These are phyloP conservation scores for Anodontia alba DNA, from an alignment of 2,888 invertebrate genomes.

Conservation along the genomic window DNA sequence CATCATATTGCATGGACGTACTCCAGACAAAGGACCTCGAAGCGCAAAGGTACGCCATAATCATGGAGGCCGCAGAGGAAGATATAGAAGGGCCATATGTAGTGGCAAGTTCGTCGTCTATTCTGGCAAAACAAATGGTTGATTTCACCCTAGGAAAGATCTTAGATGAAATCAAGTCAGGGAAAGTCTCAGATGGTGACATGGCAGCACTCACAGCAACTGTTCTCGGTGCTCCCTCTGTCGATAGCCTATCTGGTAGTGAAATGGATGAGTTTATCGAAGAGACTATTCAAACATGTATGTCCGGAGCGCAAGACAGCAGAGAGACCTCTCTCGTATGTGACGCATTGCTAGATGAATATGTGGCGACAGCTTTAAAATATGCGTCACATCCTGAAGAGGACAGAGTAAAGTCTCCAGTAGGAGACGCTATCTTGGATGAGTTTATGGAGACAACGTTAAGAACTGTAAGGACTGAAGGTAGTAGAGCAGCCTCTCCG, in stretches of 20 bases:
- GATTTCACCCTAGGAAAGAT: slow-evolving; percentile 67
- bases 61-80: slow-evolving; percentile 32
- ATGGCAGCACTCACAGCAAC: slow-evolving; percentile 64
- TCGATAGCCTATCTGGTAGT: slow-evolving; percentile 33
- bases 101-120: slow-evolving; percentile 49
- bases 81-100: slow-evolving; percentile 31
- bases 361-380: slow-evolving; percentile 61
- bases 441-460: too few relatives aligned
- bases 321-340: slow-evolving; percentile 54
- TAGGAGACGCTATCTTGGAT: slow-evolving; percentile 36
- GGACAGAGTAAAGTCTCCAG: slow-evolving; percentile 56
- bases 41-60: slow-evolving; percentile 16
- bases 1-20: slow-evolving; percentile 62
- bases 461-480: too few relatives aligned
- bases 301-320: slow-evolving; percentile 36
- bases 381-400: slow-evolving; percentile 22
- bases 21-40: slow-evolving; percentile 43
- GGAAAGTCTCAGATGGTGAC: slow-evolving; percentile 59
- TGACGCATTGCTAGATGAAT: slow-evolving; percentile 68
- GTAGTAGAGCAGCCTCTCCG: slow-evolving; percentile 55
- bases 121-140: slow-evolving; percentile 65
- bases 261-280: slow-evolving; percentile 60
- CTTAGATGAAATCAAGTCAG: slow-evolving; percentile 59
- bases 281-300: slow-evolving; percentile 56
- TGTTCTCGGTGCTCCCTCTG: slow-evolving; percentile 40